Evolutionary conservation across 2,888 invertebrate genomes (phyloP).

Genomic region (Rotaria macrura): DNA sequence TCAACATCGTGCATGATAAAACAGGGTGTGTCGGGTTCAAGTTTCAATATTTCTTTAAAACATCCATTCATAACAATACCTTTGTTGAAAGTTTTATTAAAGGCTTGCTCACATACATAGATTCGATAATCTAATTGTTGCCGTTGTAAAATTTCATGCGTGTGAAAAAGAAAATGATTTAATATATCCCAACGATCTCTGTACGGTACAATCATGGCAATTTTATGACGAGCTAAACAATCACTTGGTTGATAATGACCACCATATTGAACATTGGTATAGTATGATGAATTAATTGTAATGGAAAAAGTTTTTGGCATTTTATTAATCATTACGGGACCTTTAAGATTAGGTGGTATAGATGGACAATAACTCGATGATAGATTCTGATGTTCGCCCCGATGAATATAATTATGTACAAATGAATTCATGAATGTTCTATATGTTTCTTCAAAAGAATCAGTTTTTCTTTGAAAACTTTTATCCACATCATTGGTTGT

Average conservation of each 20-base stretch:
- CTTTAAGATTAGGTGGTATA: background rate
- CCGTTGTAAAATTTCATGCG: conserved; percentile 53
- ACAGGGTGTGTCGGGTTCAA: conserved; percentile 58
- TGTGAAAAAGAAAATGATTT: conserved; percentile 49
- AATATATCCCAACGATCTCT: conserved; percentile 52
- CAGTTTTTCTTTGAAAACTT: background rate
- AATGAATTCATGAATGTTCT: background rate
- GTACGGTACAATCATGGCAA: conserved; percentile 46
- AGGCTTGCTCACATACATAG: conserved; percentile 55
- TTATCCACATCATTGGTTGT: background rate
- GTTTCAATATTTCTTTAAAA: conserved; percentile 73
- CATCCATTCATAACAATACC: conserved; percentile 95
- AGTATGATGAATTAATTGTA: background rate
- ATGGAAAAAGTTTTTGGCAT: background rate
- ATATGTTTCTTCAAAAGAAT: background rate
- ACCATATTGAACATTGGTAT: background rate
- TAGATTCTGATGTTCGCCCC: background rate
- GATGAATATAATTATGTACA: background rate
- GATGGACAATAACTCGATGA: background rate
- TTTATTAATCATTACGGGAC: background rate
- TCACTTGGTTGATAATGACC: conserved; percentile 24
- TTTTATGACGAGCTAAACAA: conserved; percentile 35
- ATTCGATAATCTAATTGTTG: conserved; percentile 53
- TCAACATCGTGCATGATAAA: conserved; percentile 94
- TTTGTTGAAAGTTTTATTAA: conserved; percentile 71